Evolutionary conservation across 2,113 vertebrate genomes (phyloP), one percentile per base, ranked within the genome.

Genomic region (Microtus richardsoni): DNA sequence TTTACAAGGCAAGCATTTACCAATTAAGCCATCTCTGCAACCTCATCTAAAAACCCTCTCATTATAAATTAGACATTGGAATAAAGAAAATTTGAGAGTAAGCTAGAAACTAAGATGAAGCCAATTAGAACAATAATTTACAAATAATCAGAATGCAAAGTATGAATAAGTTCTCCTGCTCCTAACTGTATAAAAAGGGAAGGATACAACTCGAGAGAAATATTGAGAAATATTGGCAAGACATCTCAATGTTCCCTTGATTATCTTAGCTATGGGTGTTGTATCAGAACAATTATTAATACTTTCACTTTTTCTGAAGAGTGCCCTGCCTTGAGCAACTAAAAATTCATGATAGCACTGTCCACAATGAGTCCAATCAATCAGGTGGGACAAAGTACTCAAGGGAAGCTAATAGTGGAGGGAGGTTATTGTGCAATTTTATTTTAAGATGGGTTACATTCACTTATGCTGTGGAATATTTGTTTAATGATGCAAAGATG

Each of bases 361-460:
- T 21, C 9, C 4, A 6, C 13, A 36, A 10, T 33, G 39, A n/a
- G 60, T 22, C 44, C 75, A 82, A 70, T 13, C n/a, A 58, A 16
- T 33, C 49, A 84, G 41, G 7, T 74, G 5, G 19, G 17, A 86
- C 88, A 41, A 62, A 3, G 7, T 16, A 6, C 11, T 68, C 52
- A 39, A 19, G 44, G 11, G 21, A 16, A 33, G 26, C 24, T 33
- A 39, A 22, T 22, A 22, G 19, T 0, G 1, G 0, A 4, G 2
- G 17, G 26, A 47, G 9, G 71, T 2, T 58, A 58, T 58, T 58
- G 54, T 19, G 54, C 54, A 6, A 58, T 58, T 58, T 19, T 58
- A 58, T 58, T 58, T 58, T 58, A 58, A 58, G 54, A 58, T 58
- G 54, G 4, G 17, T 58, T 58, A 58, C 54, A 58, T 21, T 58